A percentile compares a stretch with the other conserved stretches of the same genome.
These are phyloP conservation scores for Myanophis thanlyinensis DNA, from an alignment of 2,113 vertebrate species.

Conservation along the genomic window DNA sequence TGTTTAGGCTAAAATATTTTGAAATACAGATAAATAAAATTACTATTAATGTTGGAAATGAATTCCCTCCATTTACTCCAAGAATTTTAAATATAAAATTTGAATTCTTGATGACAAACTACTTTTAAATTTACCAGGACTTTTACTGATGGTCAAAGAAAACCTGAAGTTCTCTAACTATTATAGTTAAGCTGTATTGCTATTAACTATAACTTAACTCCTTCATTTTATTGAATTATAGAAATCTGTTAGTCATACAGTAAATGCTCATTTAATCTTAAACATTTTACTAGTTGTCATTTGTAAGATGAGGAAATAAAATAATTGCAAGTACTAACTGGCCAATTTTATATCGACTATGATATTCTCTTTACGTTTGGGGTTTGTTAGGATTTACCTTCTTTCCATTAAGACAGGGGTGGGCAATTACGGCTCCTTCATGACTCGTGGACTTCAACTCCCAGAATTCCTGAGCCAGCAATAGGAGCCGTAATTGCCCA, in stretches of 20 bases:
- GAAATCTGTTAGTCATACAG: conserved; percentile 66
- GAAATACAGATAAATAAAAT: conserved; percentile 22
- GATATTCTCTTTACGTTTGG: conserved; percentile 55
- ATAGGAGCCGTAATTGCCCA: too few relatives aligned
- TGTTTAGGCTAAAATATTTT: neutral
- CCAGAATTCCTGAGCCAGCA: too few relatives aligned
- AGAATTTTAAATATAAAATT: neutral
- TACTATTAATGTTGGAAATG: conserved; percentile 4
- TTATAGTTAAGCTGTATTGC: conserved; percentile 61
- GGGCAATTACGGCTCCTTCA: too few relatives aligned
- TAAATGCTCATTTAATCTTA: conserved; percentile 58
- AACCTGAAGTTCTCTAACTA: conserved; percentile 24
- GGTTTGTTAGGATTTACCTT: conserved; percentile 30
- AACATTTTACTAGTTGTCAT: conserved; percentile 53
- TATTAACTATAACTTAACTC: conserved; percentile 62
- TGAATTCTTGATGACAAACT: neutral
- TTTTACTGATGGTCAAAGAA: neutral
- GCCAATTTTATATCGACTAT: conserved; percentile 66
- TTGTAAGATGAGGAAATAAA: conserved; percentile 60
- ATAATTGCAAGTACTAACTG: conserved; percentile 62
- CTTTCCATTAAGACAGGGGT: too few relatives aligned
- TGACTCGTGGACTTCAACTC: too few relatives aligned
- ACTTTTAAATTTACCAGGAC: neutral
- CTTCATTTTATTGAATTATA: conserved; percentile 59
- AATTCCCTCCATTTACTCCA: neutral